Evolutionary conservation across 2,113 vertebrate genomes (phyloP).

Genomic region (Xenopus tropicalis): DNA sequence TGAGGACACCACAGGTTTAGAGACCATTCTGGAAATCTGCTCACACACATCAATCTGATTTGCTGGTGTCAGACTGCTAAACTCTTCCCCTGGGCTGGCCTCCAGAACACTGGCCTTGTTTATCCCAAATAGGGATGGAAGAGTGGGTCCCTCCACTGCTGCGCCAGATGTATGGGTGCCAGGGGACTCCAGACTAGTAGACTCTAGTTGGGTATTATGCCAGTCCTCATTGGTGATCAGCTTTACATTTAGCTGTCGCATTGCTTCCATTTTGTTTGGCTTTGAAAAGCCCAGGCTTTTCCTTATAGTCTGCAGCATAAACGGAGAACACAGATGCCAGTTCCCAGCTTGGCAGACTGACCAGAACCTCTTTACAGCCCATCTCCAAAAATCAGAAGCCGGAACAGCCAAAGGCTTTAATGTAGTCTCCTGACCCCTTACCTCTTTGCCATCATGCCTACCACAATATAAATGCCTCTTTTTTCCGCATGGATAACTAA

Average conservation of each 20-base stretch:
- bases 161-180: not conserved
- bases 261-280: not conserved
- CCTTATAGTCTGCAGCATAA: conserved; percentile 16
- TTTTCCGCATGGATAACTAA: conserved; percentile 16
- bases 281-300: conserved; percentile 9
- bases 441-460: not conserved
- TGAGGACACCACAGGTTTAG: not conserved
- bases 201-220: not conserved
- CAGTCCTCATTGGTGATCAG: not conserved
- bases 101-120: not conserved
- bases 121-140: not conserved
- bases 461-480: not conserved
- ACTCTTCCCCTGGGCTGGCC: not conserved
- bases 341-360: conserved; percentile 16
- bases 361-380: conserved; percentile 6
- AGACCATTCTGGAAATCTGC: not conserved
- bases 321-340: conserved; percentile 26
- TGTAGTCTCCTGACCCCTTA: no score
- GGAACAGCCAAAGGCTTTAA: conserved; percentile 5
- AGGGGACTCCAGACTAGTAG: not conserved
- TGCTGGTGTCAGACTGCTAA: not conserved
- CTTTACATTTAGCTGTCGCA: not conserved
- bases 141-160: not conserved
- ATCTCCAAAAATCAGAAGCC: conserved; percentile 32
- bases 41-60: not conserved